Base-by-base conservation (phyloP, 1,140 invertebrate genomes). In the Bactericera cockerelli region DNA sequence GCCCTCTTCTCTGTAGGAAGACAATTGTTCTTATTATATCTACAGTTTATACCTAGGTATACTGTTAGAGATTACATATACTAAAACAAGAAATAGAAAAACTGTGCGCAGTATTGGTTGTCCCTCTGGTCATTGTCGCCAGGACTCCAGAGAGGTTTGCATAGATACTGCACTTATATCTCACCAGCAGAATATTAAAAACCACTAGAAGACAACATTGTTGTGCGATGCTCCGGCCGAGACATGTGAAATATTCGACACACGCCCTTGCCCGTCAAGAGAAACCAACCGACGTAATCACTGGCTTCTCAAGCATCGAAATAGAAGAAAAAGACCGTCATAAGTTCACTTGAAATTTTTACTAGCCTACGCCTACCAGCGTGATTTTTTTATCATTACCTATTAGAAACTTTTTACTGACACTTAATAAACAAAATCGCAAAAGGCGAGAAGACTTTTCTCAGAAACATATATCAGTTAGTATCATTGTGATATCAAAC, bases 201-300 rank as follows among this genome's bases (percentile, higher is more conserved):
- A 31, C 28, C 13, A 31, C 28, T 49, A 49, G n/a, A 49, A 49
- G 42, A 19, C 42, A 49, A 49, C 42, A 49, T 49, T 49, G 42
- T 22, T 49, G 42, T 49, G 19, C 42, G 42, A 49, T 49, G 19
- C 42, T 49, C 42, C 42, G 42, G 42, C 42, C 22, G 42, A 49
- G 42, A 49, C n/a, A 49, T 49, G 42, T 49, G 22, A 4, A 31
- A 31, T 16, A 22, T 49, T 8, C 4, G n/a, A 49, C 42, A 49
- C 42, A 49, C 19, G 8, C 19, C 42, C 42, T 22, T 49, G 42
- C 42, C 42, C 42, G 42, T 49, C 22, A 22, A 49, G 42, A 49
- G 42, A 49, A 22, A 49, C 42, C 36, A 61, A 63, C 11, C 16
- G 55, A 63, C 14, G 26, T 36, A 62, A 22, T 10, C 26, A 63